Base-by-base conservation (phyloP, 2,797 vertebrate species). In the Gouania willdenowi region DNA sequence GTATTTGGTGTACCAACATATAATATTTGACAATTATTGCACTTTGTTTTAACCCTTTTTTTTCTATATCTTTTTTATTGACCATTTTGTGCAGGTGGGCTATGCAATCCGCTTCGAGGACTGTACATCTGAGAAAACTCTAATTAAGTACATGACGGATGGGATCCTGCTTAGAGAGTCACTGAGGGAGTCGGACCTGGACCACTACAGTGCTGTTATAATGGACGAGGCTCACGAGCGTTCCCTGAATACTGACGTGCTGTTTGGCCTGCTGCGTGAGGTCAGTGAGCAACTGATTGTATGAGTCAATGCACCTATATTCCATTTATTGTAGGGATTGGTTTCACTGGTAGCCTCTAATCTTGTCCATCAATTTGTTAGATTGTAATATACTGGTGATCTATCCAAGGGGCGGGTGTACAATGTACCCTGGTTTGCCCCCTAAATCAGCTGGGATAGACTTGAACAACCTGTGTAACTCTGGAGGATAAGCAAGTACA, bases 121-220 rank as follows among this genome's bases (percentile, higher is more conserved):
- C 77, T 98, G 95, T 65, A 98, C 97, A 0, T 97, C 94, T 0
- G 96, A 99, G 82, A 94, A 91, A 57, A 99, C 97, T 0, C 74
- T 99, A 64, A 97, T 99, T 55, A 99, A 99, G 53, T 99, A 99
- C 86, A 99, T 99, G 97, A 99, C 97, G 0, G 97, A 99, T 0
- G 97, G 97, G 13, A 99, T 99, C 79, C 84, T 99, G 42, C 90
- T 99, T 24, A 91, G 97, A 1, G 97, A 99, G 82, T 98, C 95
- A 0, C 85, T 98, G 65, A 89, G 97, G 3, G 97, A 99, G 71
- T 95, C 96, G 0, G 97, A 99, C 66, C 81, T 99, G 62, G 97
- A 99, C 71, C 93, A 98, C 83, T 99, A 99, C 72, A 98, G 96
- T 0, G 97, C 96, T 1, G 92, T 99, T 41, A 99, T 99, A 75